Percentiles rank a stretch among this genome's conserved stretches.
phyloP scores from a whole-genome alignment of 2,113 vertebrate species.

The Scophthalmus maximus region DNA sequence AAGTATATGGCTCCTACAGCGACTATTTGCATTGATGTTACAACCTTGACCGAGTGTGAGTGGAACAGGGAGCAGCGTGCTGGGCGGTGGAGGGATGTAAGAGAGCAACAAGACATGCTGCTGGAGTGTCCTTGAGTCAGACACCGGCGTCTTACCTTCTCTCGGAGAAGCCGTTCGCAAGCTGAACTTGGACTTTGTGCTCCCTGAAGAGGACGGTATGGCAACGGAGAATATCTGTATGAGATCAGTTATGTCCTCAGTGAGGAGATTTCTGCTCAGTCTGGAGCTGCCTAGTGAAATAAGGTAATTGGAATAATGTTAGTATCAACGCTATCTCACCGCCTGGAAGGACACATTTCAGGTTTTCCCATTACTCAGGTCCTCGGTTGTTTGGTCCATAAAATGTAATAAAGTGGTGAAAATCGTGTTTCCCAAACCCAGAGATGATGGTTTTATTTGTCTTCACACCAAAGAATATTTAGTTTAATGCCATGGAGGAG shows the following conservation, averaged over 20 bases:
- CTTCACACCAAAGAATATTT: too few relatives aligned
- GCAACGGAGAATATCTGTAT: neutral
- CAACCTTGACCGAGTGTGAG: neutral
- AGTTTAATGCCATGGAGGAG: too few relatives aligned
- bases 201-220: neutral
- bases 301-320: conserved; percentile 23
- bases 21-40: neutral
- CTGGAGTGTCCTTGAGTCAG: conserved; percentile 26
- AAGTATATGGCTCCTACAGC: too few relatives aligned
- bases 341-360: conserved; percentile 29
- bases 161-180: conserved; percentile 9
- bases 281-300: neutral
- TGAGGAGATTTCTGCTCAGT: neutral
- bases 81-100: too few relatives aligned
- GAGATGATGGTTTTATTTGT: too few relatives aligned
- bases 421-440: too few relatives aligned
- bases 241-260: conserved; percentile 6
- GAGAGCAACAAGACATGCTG: neutral
- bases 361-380: neutral
- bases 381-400: too few relatives aligned
- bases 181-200: conserved; percentile 16
- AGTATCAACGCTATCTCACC: too few relatives aligned
- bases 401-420: too few relatives aligned
- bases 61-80: neutral
- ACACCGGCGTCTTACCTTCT: conserved; percentile 4